Conservation (phyloP, 1,140 invertebrate species). For the Eubasilissa regina region DNA sequence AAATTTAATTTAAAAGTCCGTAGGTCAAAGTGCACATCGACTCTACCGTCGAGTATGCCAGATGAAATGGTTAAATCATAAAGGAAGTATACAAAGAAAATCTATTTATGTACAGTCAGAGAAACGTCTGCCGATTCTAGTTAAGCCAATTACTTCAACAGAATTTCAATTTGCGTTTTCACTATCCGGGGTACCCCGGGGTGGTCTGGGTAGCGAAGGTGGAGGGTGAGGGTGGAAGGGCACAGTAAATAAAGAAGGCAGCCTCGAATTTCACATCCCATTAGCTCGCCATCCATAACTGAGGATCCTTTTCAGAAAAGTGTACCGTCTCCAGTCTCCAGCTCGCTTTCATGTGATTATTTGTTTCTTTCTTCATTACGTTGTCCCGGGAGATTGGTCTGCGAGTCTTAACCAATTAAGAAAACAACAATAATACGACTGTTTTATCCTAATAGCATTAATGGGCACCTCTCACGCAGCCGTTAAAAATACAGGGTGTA, state of each 20-base stretch:
- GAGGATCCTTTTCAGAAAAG: not conserved
- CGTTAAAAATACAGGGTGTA: too few relatives aligned
- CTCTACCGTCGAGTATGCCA: too few relatives aligned
- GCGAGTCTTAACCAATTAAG: too few relatives aligned
- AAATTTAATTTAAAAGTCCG: too few relatives aligned
- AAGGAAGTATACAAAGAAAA: too few relatives aligned
- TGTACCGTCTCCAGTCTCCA: not conserved
- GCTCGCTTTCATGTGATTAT: slow-evolving; percentile 1
- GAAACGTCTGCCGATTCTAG: not conserved
- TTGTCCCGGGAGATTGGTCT: slow-evolving; percentile 9
- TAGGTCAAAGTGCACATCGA: too few relatives aligned
- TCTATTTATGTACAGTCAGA: not conserved
- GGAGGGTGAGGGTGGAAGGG: not conserved
- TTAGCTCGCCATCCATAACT: slow-evolving; percentile 31
- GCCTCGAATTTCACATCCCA: slow-evolving; percentile 28
- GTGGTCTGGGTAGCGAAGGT: too few relatives aligned
- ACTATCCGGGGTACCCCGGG: too few relatives aligned
- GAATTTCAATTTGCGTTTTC: slow-evolving; percentile 19
- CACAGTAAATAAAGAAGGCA: slow-evolving; percentile 25
- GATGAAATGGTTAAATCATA: too few relatives aligned
- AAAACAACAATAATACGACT: too few relatives aligned
- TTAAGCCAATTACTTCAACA: slow-evolving; percentile 23
- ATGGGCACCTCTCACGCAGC: too few relatives aligned
- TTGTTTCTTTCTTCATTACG: not conserved
- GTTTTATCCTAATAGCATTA: too few relatives aligned